Conservation (phyloP, 2,888 invertebrate genomes). For the Suillia variegata region DNA sequence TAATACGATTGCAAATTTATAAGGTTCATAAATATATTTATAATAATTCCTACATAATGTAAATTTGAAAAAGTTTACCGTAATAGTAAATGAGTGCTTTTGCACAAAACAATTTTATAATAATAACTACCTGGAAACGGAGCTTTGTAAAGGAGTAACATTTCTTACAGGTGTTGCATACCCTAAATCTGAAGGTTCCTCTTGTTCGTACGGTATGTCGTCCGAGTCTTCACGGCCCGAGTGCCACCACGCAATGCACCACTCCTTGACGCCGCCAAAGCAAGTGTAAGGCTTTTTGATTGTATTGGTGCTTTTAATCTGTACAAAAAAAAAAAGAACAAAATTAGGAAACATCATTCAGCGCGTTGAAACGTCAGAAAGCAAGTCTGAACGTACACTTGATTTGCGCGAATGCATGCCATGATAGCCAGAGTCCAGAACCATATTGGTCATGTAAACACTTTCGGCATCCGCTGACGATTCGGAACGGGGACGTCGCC, state of each 20-base stretch:
- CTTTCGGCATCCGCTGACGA: slow-evolving; percentile 80
- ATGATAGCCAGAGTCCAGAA: slow-evolving; percentile 58
- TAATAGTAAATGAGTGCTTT: no score
- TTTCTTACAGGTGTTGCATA: slow-evolving; percentile 80
- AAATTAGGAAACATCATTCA: not conserved
- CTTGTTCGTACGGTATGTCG: slow-evolving; percentile 73
- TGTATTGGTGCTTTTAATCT: slow-evolving; percentile 59
- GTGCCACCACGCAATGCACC: slow-evolving; percentile 92
- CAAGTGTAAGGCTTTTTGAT: slow-evolving; percentile 57
- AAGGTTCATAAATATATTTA: no score
- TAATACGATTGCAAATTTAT: no score
- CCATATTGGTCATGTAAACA: slow-evolving; percentile 65
- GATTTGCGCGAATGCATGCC: slow-evolving; percentile 60
- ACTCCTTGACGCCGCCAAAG: slow-evolving; percentile 67
- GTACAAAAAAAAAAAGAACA: slow-evolving; percentile 1
- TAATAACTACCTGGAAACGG: slow-evolving; percentile 79
- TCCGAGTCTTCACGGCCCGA: slow-evolving; percentile 83
- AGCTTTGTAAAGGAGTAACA: slow-evolving; percentile 85
- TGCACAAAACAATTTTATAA: no score
- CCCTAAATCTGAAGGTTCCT: slow-evolving; percentile 77
- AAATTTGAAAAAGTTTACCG: no score
- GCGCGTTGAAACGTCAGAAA: slow-evolving; percentile 1
- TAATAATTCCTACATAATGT: no score
- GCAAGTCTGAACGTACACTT: slow-evolving; percentile 50
- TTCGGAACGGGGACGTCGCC: slow-evolving; percentile 77